Evolutionary conservation across 2,113 vertebrate species (phyloP).

Genomic region (Peucedramus taeniatus): DNA sequence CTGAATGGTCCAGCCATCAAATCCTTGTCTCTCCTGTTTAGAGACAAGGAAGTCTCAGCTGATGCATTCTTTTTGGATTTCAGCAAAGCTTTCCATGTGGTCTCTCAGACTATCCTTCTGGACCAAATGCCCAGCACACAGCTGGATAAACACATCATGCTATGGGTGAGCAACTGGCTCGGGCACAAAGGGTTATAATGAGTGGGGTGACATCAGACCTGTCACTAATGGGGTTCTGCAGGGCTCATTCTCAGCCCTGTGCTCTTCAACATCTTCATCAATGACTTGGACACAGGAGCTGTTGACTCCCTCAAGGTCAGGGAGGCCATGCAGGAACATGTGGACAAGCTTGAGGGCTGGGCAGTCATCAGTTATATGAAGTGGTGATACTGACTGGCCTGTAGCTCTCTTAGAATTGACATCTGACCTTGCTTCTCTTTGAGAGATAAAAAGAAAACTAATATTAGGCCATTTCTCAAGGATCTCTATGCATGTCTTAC

Average conservation of each 20-base stretch:
- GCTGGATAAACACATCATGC: background rate
- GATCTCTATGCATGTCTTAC: background rate
- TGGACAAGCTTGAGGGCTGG: background rate
- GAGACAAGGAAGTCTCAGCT: background rate
- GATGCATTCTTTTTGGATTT: background rate
- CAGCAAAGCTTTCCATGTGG: background rate
- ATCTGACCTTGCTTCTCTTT: background rate
- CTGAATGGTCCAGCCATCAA: background rate
- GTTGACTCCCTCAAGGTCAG: fast-evolving
- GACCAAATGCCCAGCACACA: background rate
- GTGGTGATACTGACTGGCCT: background rate
- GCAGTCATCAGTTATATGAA: fast-evolving
- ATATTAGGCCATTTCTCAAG: background rate
- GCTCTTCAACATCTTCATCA: background rate
- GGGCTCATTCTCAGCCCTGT: background rate
- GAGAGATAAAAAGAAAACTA: background rate
- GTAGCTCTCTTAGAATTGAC: background rate
- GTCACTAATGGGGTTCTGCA: background rate
- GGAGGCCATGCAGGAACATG: background rate
- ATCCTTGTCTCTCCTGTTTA: background rate
- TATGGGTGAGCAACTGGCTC: background rate
- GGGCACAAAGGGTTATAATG: background rate
- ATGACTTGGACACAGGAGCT: background rate
- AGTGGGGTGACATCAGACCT: background rate
- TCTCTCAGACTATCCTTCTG: background rate